Evolutionary conservation across 2,888 invertebrate genomes (phyloP).

Genomic region (Amphipyra berbera): DNA sequence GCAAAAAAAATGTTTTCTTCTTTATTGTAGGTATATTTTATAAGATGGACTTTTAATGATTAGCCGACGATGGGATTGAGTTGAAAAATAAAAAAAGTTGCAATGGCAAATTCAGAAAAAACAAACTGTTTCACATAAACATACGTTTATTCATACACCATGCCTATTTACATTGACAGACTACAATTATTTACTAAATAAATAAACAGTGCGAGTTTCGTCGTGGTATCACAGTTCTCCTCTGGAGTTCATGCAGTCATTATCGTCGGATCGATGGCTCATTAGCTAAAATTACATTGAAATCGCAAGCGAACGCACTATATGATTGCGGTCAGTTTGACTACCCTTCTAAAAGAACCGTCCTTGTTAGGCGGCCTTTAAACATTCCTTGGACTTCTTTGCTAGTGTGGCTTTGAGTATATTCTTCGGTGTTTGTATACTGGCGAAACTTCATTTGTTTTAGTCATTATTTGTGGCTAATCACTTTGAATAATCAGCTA

Average conservation of each 20-base stretch:
- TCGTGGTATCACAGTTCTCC: conserved; percentile 85
- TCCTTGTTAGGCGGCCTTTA: conserved; percentile 21
- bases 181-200: conserved; percentile 73
- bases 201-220: conserved; percentile 75
- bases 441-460: too few species aligned
- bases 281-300: conserved; percentile 49
- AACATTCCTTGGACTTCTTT: conserved; percentile 19
- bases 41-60: too few species aligned
- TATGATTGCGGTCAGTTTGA: conserved; percentile 46
- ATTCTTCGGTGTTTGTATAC: background rate
- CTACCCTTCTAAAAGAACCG: conserved; percentile 30
- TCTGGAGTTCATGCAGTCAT: conserved; percentile 42
- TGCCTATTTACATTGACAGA: conserved; percentile 81
- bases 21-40: too few species aligned
- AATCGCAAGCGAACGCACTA: conserved; percentile 49
- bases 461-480: too few species aligned
- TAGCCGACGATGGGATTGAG: too few species aligned
- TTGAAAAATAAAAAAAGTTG: background rate
- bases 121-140: conserved; percentile 50
- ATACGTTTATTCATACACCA: conserved; percentile 74
- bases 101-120: background rate
- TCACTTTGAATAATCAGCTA: too few species aligned
- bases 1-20: too few species aligned
- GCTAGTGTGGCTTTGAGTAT: conserved; percentile 7
- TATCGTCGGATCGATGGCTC: conserved; percentile 39